Evolutionary conservation across 2,797 vertebrate species (phyloP), one percentile per base, ranked within the genome.

Genomic region (Otolemur crassicaudatus): DNA sequence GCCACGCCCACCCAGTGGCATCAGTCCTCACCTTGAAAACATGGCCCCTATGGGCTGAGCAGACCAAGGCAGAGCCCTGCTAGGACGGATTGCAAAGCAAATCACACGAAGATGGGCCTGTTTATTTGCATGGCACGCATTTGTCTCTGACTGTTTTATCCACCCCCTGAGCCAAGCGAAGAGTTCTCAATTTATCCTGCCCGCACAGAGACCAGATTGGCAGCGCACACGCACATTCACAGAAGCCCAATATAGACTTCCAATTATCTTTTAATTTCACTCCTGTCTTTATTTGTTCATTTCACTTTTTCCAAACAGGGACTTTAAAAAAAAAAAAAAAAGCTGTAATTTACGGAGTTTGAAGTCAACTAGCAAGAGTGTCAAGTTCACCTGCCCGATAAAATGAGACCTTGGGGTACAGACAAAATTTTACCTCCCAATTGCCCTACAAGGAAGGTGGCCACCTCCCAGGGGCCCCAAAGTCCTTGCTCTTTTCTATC

Each of bases 261-360:
- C 98, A 98, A 69, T 94, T 92, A 43, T 86, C 97, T 97, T 96
- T 92, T 97, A 95, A 97, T 97, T 96, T 95, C 43, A 0, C 84
- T 95, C 94, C 97, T 90, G 95, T 96, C 97, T 96, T 93, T 46
- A 86, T 97, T 97, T 95, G 85, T 97, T 94, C 60, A 87, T 96
- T 98, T 97, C 92, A 90, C 95, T 97, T 97, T 97, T 83, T 97
- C 96, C 81, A 91, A 96, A 96, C 43, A 70, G 83, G 83, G 75
- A 90, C 89, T 43, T 4, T 2, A 40, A 22, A 37, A 60, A 16
- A 34, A 61, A 73, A 16, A 56, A 60, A 70, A 43, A 69, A 65
- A 37, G 58, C 94, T 91, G 58, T 92, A 20, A 96, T 97, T 97
- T 97, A 94, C 94, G 76, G 97, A 91, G 91, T 94, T 70, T 88